phyloP scores from a whole-genome alignment of 1,140 invertebrate species.

The Papilio machaon region DNA sequence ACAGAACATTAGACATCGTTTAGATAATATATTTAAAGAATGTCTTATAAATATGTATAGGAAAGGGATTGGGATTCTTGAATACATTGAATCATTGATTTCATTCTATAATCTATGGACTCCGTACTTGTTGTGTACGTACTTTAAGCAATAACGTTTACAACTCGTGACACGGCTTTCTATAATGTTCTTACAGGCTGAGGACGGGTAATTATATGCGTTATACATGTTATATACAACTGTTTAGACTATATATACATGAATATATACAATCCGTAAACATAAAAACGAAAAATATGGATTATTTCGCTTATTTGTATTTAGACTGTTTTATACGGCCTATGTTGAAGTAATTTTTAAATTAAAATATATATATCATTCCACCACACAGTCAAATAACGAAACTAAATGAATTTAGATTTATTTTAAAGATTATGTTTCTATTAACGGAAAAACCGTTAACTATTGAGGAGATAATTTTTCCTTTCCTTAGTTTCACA shows the following conservation, averaged over 20 bases:
- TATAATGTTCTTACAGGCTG: slow-evolving; percentile 32
- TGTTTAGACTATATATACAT: slow-evolving; percentile 35
- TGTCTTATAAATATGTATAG: not conserved
- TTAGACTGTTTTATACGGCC: slow-evolving; percentile 33
- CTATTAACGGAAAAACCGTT: not conserved
- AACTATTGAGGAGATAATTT: slow-evolving; percentile 15
- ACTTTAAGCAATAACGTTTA: slow-evolving; percentile 33
- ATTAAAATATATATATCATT: slow-evolving; percentile 18
- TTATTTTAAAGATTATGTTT: not conserved
- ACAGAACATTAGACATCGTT: not conserved
- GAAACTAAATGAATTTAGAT: not conserved
- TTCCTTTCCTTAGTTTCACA: slow-evolving; percentile 15
- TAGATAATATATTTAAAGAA: not conserved
- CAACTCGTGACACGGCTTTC: slow-evolving; percentile 30
- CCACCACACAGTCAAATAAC: not conserved
- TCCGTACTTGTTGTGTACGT: not conserved
- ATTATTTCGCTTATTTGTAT: slow-evolving; percentile 26
- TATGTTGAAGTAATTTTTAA: slow-evolving; percentile 27
- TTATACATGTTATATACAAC: slow-evolving; percentile 37
- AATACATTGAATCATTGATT: not conserved
- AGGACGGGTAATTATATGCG: slow-evolving; percentile 33
- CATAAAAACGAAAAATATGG: slow-evolving; percentile 20
- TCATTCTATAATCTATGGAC: not conserved
- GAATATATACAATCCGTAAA: slow-evolving; percentile 25
- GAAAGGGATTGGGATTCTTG: slow-evolving; percentile 11